These are phyloP conservation scores for Forbesichthys agassizii DNA, from an alignment of 2,113 vertebrate genomes.

Conservation along the genomic window DNA sequence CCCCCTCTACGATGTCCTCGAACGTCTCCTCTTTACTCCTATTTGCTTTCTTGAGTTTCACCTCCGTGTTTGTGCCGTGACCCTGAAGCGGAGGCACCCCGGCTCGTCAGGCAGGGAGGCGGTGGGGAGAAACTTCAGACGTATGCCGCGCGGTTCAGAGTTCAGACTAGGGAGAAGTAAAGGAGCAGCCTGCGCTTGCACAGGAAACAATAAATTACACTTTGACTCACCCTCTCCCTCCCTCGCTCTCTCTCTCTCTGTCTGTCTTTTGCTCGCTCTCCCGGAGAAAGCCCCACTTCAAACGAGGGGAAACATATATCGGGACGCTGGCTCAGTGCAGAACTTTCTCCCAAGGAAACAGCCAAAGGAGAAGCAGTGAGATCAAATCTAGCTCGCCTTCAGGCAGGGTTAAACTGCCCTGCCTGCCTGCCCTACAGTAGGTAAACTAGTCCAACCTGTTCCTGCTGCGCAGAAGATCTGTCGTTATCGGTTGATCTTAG, in stretches of 20 bases:
- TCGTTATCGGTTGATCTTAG: conserved; percentile 70
- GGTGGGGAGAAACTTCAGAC: conserved; percentile 54
- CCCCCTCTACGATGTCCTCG: conserved; percentile 33
- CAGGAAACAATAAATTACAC: conserved; percentile 83
- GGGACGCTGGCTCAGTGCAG: conserved; percentile 20
- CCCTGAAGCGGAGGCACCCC: conserved; percentile 56
- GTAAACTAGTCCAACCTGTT: conserved; percentile 80
- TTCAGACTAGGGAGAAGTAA: conserved; percentile 63
- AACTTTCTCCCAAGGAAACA: conserved; percentile 51
- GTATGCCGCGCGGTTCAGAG: conserved; percentile 66
- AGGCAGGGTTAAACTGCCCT: conserved; percentile 72
- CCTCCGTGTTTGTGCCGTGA: conserved; percentile 48
- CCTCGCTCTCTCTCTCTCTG: conserved; percentile 43
- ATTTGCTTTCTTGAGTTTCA: conserved; percentile 46
- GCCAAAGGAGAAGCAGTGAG: conserved; percentile 38
- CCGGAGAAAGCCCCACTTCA: conserved; percentile 14
- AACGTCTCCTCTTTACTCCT: conserved; percentile 40
- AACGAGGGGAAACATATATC: conserved; percentile 32
- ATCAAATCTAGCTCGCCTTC: conserved; percentile 37
- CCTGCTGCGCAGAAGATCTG: conserved; percentile 37
- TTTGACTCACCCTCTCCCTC: conserved; percentile 53
- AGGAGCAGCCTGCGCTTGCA: conserved; percentile 70
- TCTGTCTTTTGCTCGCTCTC: conserved; percentile 17
- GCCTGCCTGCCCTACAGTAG: conserved; percentile 63
- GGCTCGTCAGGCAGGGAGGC: conserved; percentile 31